Evolutionary conservation across 1,140 invertebrate genomes (phyloP).

Genomic region (Drosophila kepulauana): DNA sequence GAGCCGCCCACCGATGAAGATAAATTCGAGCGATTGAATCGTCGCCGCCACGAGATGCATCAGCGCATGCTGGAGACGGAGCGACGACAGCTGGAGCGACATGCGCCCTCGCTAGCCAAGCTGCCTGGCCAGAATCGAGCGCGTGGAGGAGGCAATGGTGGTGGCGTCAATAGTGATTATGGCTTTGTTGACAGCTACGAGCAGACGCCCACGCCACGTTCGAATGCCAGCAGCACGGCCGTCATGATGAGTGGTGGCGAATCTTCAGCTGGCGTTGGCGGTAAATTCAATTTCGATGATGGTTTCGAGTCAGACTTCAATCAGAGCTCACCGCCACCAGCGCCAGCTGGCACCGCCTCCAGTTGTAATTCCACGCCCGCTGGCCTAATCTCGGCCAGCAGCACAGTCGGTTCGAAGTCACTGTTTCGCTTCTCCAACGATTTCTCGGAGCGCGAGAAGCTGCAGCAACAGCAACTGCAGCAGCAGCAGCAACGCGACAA

Average conservation of each 20-base stretch:
- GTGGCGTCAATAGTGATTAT: slow-evolving; percentile 66
- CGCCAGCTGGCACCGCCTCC: slow-evolving; percentile 78
- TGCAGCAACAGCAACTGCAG: slow-evolving; percentile 47
- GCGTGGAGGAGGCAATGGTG: slow-evolving; percentile 39
- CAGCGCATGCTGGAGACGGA: slow-evolving; percentile 81
- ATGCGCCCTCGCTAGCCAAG: slow-evolving; percentile 62
- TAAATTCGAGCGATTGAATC: slow-evolving; percentile 80
- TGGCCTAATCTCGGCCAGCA: slow-evolving; percentile 53
- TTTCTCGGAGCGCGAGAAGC: slow-evolving; percentile 86
- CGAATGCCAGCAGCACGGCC: slow-evolving; percentile 74
- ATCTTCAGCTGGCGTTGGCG: slow-evolving; percentile 54
- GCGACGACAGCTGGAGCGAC: slow-evolving; percentile 65
- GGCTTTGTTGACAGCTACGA: slow-evolving; percentile 82
- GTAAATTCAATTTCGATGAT: slow-evolving; percentile 82
- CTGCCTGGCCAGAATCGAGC: slow-evolving; percentile 55
- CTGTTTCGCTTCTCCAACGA: slow-evolving; percentile 87
- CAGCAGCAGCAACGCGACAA: slow-evolving; percentile 30
- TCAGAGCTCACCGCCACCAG: slow-evolving; percentile 77
- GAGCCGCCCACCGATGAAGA: slow-evolving; percentile 82
- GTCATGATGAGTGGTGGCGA: slow-evolving; percentile 70
- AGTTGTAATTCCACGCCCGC: slow-evolving; percentile 80
- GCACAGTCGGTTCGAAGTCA: slow-evolving; percentile 61
- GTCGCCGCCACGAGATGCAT: slow-evolving; percentile 80
- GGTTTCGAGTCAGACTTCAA: slow-evolving; percentile 85
- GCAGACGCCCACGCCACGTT: slow-evolving; percentile 74